Conservation (phyloP, 1,140 invertebrate species). For the Apis mellifera region DNA sequence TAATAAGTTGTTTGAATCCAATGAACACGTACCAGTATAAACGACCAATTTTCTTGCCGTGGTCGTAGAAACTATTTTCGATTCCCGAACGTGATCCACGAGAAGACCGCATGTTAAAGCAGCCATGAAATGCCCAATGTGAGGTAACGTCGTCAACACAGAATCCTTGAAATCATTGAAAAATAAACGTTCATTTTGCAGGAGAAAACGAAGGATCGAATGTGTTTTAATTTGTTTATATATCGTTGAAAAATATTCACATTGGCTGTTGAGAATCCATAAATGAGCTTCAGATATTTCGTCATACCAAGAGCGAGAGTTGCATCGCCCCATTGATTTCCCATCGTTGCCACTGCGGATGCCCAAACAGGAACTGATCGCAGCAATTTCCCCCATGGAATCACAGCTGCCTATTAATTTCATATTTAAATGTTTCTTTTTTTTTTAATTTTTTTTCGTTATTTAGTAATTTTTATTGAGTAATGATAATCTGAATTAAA, state of each 20-base stretch:
- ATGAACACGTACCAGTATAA: conserved; percentile 81
- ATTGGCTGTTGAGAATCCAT: conserved; percentile 83
- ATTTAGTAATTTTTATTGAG: neutral
- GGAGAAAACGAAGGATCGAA: neutral
- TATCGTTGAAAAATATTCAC: conserved; percentile 70
- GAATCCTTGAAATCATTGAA: conserved; percentile 78
- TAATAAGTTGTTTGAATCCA: neutral
- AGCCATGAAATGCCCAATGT: conserved; percentile 83
- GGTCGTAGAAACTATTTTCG: conserved; percentile 83
- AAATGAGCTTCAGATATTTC: conserved; percentile 84
- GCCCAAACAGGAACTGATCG: conserved; percentile 84
- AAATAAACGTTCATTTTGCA: neutral
- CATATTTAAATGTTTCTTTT: too few species aligned
- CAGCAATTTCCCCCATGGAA: conserved; percentile 83
- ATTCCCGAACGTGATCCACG: conserved; percentile 82
- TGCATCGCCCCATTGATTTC: conserved; percentile 84
- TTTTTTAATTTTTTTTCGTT: neutral
- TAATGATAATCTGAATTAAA: neutral
- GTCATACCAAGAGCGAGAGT: conserved; percentile 83
- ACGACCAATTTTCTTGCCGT: conserved; percentile 84
- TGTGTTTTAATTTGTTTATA: neutral
- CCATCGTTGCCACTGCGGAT: conserved; percentile 83
- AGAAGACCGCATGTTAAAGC: conserved; percentile 83
- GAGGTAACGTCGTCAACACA: conserved; percentile 82
- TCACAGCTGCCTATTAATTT: conserved; percentile 73